phyloP scores from a whole-genome alignment of 1,140 invertebrate genomes.

The Drosophila nebulosa region DNA sequence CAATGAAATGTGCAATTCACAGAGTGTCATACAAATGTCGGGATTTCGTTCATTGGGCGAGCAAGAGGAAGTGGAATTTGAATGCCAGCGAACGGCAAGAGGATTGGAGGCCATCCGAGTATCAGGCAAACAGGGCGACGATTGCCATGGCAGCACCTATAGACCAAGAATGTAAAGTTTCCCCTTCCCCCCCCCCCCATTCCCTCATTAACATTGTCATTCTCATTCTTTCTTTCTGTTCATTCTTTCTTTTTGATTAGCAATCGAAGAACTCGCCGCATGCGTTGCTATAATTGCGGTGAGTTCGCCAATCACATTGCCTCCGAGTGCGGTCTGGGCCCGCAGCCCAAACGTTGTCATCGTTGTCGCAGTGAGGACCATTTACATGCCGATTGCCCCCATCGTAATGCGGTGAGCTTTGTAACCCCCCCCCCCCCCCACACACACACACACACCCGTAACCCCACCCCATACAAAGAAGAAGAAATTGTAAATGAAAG shows the following conservation, averaged over 20 bases:
- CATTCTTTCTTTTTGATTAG: conserved; percentile 2
- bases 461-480: background rate
- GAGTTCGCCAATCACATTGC: conserved; percentile 95
- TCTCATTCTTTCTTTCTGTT: conserved; percentile 80
- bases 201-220: background rate
- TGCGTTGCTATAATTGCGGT: conserved; percentile 95
- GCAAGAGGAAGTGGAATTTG: conserved; percentile 93
- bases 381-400: conserved; percentile 92
- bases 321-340: conserved; percentile 91
- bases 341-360: conserved; percentile 94
- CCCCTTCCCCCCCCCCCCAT: background rate
- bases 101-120: conserved; percentile 92
- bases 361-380: conserved; percentile 92
- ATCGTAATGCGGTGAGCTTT: conserved; percentile 58
- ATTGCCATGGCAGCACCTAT: conserved; percentile 90
- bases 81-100: conserved; percentile 90
- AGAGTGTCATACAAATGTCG: conserved; percentile 94
- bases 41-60: conserved; percentile 93
- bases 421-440: too few species aligned
- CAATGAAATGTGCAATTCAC: conserved; percentile 21
- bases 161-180: conserved; percentile 82
- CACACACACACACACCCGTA: too few species aligned
- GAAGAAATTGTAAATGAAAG: background rate
- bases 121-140: conserved; percentile 87
- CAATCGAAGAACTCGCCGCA: conserved; percentile 89